phyloP scores from a whole-genome alignment of 2,113 vertebrate species.

The Callaeas wilsoni region DNA sequence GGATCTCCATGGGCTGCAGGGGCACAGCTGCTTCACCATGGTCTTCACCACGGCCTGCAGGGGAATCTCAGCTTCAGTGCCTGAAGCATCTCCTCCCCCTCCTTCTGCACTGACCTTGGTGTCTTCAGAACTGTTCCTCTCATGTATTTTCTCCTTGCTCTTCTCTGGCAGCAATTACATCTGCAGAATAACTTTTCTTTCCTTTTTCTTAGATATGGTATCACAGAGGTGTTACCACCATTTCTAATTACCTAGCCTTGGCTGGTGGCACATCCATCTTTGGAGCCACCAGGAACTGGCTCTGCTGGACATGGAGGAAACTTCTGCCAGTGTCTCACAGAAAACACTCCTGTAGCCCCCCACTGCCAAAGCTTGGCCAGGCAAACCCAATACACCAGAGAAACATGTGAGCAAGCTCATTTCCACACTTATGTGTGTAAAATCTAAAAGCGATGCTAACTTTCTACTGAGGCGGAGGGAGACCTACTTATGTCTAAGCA shows the following conservation, averaged over 20 bases:
- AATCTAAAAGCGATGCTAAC: background rate
- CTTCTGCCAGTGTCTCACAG: background rate
- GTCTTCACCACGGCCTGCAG: background rate
- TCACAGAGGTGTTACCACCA: background rate
- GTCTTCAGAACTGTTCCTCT: background rate
- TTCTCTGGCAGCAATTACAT: background rate
- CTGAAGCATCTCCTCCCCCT: background rate
- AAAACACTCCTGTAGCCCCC: background rate
- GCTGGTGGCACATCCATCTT: background rate
- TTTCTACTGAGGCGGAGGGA: background rate
- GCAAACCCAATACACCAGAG: accelerated
- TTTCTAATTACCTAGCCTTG: background rate
- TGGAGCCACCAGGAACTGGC: background rate
- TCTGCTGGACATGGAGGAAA: accelerated
- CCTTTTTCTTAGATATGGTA: background rate
- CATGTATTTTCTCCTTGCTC: background rate
- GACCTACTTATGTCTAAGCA: background rate
- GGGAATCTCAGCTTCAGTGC: background rate
- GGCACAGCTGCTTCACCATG: background rate
- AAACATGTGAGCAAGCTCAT: background rate
- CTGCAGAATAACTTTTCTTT: background rate
- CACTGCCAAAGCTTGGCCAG: background rate
- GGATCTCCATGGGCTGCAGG: background rate
- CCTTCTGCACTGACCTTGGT: background rate
- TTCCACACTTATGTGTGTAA: background rate